Conservation (phyloP, 2,888 invertebrate genomes). For the Eupsilia transversa region DNA sequence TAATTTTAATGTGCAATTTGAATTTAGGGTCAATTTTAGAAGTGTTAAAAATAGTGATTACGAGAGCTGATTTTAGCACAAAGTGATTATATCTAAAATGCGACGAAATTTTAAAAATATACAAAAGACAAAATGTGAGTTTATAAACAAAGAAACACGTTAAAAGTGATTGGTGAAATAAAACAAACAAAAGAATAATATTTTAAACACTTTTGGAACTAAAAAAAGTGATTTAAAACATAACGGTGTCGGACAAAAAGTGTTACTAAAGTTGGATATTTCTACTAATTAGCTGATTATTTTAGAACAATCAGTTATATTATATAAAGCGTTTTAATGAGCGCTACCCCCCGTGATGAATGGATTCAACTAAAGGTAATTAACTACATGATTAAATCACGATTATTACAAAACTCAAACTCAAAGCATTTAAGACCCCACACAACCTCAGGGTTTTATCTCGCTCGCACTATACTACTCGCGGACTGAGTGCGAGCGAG, state of each 20-base stretch:
- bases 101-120: neutral
- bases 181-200: neutral
- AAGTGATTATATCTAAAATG: neutral
- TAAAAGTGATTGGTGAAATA: conserved; percentile 4
- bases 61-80: neutral
- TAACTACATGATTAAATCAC: conserved; percentile 4
- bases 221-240: conserved; percentile 33
- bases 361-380: conserved; percentile 59
- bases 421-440: too few relatives aligned
- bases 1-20: neutral
- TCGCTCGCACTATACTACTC: too few relatives aligned
- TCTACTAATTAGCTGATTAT: conserved; percentile 25
- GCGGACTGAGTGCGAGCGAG: too few relatives aligned
- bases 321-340: neutral
- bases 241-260: neutral
- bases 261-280: neutral
- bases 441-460: too few relatives aligned
- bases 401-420: too few relatives aligned
- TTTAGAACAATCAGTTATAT: conserved; percentile 25
- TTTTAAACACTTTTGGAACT: conserved; percentile 35
- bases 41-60: conserved; percentile 6
- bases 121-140: neutral
- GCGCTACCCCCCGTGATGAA: conserved; percentile 31
- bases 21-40: neutral
- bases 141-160: neutral